These are phyloP conservation scores for Pherbina coryleti DNA, from an alignment of 2,888 invertebrate species.

Conservation along the genomic window DNA sequence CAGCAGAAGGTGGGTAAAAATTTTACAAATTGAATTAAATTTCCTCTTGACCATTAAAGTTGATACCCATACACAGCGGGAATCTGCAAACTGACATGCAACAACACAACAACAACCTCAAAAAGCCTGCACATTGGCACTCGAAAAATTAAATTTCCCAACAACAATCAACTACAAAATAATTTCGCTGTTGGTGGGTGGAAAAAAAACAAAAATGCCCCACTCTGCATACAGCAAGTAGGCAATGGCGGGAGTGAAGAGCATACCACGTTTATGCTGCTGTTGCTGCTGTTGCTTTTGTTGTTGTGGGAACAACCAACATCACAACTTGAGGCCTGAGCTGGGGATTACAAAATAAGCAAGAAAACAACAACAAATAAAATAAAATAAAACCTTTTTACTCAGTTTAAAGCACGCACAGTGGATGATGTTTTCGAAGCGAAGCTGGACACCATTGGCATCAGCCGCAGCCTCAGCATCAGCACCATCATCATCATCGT, in stretches of 20 bases:
- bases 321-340: too few species aligned
- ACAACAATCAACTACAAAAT: neutral
- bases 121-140: constrained; percentile 14
- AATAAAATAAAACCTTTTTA: constrained; percentile 47
- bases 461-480: constrained; percentile 3
- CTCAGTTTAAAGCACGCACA: constrained; percentile 49
- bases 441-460: constrained; percentile 24
- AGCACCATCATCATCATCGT: neutral
- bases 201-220: neutral
- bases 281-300: too few species aligned
- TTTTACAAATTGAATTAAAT: constrained; percentile 48
- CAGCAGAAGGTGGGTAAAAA: constrained; percentile 14
- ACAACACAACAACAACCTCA: neutral
- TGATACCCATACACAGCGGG: neutral
- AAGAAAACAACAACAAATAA: constrained; percentile 8
- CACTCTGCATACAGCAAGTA: neutral
- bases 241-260: neutral
- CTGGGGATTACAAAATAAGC: neutral
- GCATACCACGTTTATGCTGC: neutral
- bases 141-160: neutral
- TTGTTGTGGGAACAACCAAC: too few species aligned
- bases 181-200: too few species aligned
- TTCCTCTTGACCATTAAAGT: constrained; percentile 44
- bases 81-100: too few species aligned
- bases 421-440: constrained; percentile 50